Evolutionary conservation across 2,888 invertebrate species (phyloP), one percentile per base, ranked within the genome.

Genomic region (Galerucella pusilla): DNA sequence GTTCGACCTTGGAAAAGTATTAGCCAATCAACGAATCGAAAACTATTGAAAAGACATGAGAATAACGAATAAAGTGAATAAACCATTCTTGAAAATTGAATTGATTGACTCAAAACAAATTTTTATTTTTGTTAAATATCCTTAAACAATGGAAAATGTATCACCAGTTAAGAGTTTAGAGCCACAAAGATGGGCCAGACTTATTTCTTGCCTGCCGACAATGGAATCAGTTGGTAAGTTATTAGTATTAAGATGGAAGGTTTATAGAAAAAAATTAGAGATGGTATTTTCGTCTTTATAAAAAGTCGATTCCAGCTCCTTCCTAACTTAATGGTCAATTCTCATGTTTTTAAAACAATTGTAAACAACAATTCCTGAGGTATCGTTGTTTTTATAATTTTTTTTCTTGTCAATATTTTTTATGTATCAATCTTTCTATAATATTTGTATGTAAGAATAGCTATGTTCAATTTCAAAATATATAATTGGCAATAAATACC

Each of bases 211-310:
- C 49, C 57, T 72, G 9, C 67, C 66, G 3, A 60, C 67, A 46
- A 57, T 72, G 60, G 49, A 72, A 45, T 57, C 68, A 73, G 45
- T 68, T 35, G 73, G 73, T 73, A 59, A 73, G 68, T 35, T 63
- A 9, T 6, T 9, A n/a, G 2, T 35, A 12, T 42, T 63, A 35
- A n/a, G n/a, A 12, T 63, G 7, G 2, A 20, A 11, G 25, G 20
- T 63, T 63, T 42, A 69, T 57, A 10, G 60, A 69, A 42, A 42
- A 69, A 61, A 49, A 42, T 42, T 42, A 42, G 35, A 42, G 35
- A 7, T 42, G 35, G 35, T 42, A 0, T 42, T 42, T 42, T 42
- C 35, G 7, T 42, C 7, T 35, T 35, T 35, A 6, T 35, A 35
- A 6, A 6, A 35, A 35, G 35, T 35, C 35, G 35, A 35, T 35